Conservation (phyloP, 2,888 invertebrate genomes). For the Schizotus pectinicornis region DNA sequence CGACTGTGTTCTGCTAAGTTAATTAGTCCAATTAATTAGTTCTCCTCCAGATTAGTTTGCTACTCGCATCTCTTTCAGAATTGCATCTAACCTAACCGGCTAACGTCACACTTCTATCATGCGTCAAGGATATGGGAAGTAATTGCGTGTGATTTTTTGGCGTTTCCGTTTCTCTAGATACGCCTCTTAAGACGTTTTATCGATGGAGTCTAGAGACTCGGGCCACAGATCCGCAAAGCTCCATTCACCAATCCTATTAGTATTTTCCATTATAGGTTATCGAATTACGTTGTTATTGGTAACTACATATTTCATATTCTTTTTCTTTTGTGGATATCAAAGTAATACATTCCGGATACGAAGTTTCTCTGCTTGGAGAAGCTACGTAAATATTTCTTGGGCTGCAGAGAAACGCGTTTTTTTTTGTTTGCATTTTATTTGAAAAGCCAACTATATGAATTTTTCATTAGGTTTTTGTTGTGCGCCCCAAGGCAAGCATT, state of each 20-base stretch:
- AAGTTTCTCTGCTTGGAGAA: constrained; percentile 2
- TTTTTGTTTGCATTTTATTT: constrained; percentile 13
- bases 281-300: constrained; percentile 7
- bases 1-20: constrained; percentile 26
- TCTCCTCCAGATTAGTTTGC: constrained; percentile 23
- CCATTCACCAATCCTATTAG: constrained; percentile 26
- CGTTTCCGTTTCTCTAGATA: constrained; percentile 16
- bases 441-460: constrained; percentile 19
- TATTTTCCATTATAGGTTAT: constrained; percentile 13
- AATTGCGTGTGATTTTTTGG: constrained; percentile 15
- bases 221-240: constrained; percentile 16
- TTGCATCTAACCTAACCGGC: background rate
- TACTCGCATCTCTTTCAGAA: constrained; percentile 3
- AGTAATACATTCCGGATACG: constrained; percentile 8
- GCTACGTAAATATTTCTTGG: constrained; percentile 8
- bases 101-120: background rate
- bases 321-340: constrained; percentile 3
- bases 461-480: constrained; percentile 17
- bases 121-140: constrained; percentile 8
- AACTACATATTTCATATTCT: constrained; percentile 12
- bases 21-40: constrained; percentile 33
- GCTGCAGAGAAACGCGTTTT: constrained; percentile 5
- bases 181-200: constrained; percentile 2
- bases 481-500: constrained; percentile 4
- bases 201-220: no score